Evolutionary conservation across 2,113 vertebrate genomes (phyloP), one percentile per base, ranked within the genome.

Genomic region (Pomatostomus ruficeps): DNA sequence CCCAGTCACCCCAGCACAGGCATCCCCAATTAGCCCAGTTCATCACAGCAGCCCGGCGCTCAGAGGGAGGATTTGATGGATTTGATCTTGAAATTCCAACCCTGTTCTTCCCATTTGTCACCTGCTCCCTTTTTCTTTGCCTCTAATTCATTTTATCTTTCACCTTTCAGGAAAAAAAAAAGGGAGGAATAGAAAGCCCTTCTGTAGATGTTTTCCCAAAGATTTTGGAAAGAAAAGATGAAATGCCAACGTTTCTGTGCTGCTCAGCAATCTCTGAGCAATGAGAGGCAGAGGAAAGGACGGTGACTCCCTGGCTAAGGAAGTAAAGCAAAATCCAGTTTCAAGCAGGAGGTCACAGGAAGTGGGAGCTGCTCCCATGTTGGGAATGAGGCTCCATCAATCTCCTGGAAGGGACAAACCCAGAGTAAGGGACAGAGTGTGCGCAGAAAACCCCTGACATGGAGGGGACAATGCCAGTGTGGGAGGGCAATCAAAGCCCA

Each of bases 391-490:
- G 59, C 20, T 70, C 52, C 52, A 13, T 12, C 1, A 1, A 3
- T 51, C 88, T 61, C 29, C 29, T 29, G 23, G 33, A 31, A 45
- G 52, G 16, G 35, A 49, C 1, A 4, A 66, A 35, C 4, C 17
- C 49, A 2, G 5, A 59, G 15, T 7, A 48, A 28, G 46, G 25
- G 31, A 55, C 43, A 33, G 42, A 13, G 7, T 0, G 1, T 2
- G 6, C 10, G 16, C 31, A 36, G 40, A 29, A 51, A 38, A 68
- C 2, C 35, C 3, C 24, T 48, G 48, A 43, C 1, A 13, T 4
- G 3, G 31, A 43, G 7, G 5, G 28, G 16, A 9, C 19, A 29
- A 0, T 3, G 9, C 6, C 3, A 70, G 31, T 0, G 0, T 52
- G 12, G 4, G 18, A 58, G 17, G 28, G 25, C 20, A 63, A 10